These are phyloP conservation scores for Erynnis tages DNA, from an alignment of 2,888 invertebrate genomes.

Conservation along the genomic window DNA sequence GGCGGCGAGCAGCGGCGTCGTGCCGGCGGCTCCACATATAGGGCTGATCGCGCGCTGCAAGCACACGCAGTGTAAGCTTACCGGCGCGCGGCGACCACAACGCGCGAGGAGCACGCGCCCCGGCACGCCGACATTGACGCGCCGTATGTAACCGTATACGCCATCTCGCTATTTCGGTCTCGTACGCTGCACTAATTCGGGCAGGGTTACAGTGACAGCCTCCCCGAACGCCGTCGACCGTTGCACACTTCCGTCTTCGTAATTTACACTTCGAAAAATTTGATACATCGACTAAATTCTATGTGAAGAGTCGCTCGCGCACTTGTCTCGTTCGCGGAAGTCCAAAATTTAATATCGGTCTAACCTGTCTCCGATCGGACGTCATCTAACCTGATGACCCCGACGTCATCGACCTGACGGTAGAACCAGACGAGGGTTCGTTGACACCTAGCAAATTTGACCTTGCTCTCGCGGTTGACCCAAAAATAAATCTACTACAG, in stretches of 20 bases:
- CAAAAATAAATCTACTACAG: conserved; percentile 50
- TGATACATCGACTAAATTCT: conserved; percentile 2
- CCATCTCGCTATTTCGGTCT: conserved; percentile 77
- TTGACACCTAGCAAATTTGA: conserved; percentile 73
- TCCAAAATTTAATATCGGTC: conserved; percentile 28
- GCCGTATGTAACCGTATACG: conserved; percentile 79
- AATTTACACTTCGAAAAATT: conserved; percentile 55
- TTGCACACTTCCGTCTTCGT: conserved; percentile 73
- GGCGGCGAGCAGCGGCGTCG: conserved; percentile 45
- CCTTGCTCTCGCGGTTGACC: conserved; percentile 73
- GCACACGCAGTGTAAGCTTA: conserved; percentile 53
- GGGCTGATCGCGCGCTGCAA: conserved; percentile 56
- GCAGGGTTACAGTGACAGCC: conserved; percentile 79
- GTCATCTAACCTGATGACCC: conserved; percentile 52
- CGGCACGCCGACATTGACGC: conserved; percentile 73
- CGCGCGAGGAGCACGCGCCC: conserved; percentile 52
- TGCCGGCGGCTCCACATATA: conserved; percentile 72
- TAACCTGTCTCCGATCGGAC: conserved; percentile 27
- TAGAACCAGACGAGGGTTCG: conserved; percentile 72
- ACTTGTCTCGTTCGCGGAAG: conserved; percentile 31
- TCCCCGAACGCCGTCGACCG: conserved; percentile 63
- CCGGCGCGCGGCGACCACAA: conserved; percentile 56
- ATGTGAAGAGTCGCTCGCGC: conserved; percentile 29
- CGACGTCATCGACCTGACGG: conserved; percentile 77
- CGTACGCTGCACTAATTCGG: conserved; percentile 80